Evolutionary conservation across 2,888 invertebrate genomes (phyloP).

Genomic region (Sinopyrophorus schimmeli): DNA sequence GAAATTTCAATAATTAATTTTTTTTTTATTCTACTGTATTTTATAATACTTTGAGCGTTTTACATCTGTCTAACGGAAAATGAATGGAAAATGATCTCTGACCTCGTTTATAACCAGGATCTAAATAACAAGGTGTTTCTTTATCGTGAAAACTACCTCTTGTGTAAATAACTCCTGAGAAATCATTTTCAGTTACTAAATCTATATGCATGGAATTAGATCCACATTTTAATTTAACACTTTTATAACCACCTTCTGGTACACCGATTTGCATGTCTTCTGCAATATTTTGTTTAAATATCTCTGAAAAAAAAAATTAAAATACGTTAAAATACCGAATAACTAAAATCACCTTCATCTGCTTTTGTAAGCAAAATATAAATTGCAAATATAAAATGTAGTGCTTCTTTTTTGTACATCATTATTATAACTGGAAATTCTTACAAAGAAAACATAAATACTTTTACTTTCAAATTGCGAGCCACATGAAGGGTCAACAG

Average conservation of each 20-base stretch:
- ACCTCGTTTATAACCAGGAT: slow-evolving; percentile 53
- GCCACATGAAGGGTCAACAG: no score
- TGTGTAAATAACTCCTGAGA: slow-evolving; percentile 66
- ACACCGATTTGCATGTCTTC: slow-evolving; percentile 62
- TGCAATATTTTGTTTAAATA: slow-evolving; percentile 60
- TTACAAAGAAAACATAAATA: no score
- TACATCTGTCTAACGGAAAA: slow-evolving; percentile 61
- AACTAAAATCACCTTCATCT: slow-evolving; percentile 3
- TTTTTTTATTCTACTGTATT: background rate
- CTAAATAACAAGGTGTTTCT: slow-evolving; percentile 61
- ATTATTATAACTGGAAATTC: no score
- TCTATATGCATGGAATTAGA: slow-evolving; percentile 60
- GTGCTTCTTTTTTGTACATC: no score
- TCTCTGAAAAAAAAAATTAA: slow-evolving; percentile 39
- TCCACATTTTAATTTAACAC: slow-evolving; percentile 61
- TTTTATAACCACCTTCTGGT: slow-evolving; percentile 61
- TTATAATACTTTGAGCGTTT: slow-evolving; percentile 56
- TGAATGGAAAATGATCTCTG: slow-evolving; percentile 59
- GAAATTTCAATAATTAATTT: background rate
- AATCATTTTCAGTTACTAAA: slow-evolving; percentile 60
- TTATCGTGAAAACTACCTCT: slow-evolving; percentile 64
- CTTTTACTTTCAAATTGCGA: no score
- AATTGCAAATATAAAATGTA: no score
- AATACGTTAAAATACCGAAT: background rate
- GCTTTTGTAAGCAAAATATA: no score